A percentile compares a stretch with the other conserved stretches of the same genome.
Conservation (phyloP, 2,113 vertebrate species). For the Engraulis encrasicolus region DNA sequence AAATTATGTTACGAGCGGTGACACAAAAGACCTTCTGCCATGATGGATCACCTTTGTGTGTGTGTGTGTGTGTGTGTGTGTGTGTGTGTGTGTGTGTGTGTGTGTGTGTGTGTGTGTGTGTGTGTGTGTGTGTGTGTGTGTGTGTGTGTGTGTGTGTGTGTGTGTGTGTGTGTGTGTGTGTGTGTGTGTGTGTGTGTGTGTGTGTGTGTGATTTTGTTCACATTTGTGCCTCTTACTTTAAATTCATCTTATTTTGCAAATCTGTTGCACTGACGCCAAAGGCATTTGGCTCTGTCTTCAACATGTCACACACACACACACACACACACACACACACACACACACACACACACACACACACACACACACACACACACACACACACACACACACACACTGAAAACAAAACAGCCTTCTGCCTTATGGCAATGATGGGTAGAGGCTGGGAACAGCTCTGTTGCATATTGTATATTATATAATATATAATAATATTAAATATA, state of each 20-base stretch:
- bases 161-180: neutral
- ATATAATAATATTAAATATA: too few species aligned
- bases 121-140: neutral
- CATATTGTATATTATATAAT: too few species aligned
- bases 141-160: neutral
- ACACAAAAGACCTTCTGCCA: slow-evolving; percentile 36
- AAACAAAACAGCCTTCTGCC: neutral
- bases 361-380: neutral
- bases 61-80: neutral
- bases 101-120: neutral
- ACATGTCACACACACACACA: neutral
- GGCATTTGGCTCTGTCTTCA: neutral
- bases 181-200: neutral
- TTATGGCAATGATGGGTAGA: neutral
- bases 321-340: neutral
- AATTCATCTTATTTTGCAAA: neutral
- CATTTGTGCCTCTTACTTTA: neutral
- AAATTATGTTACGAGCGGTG: slow-evolving; percentile 29
- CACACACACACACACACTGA: neutral
- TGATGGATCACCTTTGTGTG: slow-evolving; percentile 27
- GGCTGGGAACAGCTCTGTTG: neutral
- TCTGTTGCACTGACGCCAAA: neutral
- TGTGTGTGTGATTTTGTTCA: neutral
- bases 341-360: neutral
- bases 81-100: neutral